These are phyloP conservation scores for Diachasma alloeum DNA, from an alignment of 1,140 invertebrate species.

Conservation along the genomic window DNA sequence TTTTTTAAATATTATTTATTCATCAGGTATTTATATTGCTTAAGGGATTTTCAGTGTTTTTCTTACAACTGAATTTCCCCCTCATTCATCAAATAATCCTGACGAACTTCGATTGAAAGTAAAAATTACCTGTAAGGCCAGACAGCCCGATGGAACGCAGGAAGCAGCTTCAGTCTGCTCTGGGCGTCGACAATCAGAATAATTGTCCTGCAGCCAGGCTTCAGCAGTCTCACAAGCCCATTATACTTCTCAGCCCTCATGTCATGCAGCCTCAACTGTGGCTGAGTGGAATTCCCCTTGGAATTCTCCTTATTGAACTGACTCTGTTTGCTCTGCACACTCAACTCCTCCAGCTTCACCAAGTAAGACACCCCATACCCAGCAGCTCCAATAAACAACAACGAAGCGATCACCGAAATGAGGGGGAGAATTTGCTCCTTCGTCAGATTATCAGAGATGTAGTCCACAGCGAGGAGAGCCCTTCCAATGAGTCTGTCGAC, in stretches of 20 bases:
- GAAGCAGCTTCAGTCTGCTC: slow-evolving; percentile 84
- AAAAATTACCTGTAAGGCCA: slow-evolving; percentile 89
- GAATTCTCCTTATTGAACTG: slow-evolving; percentile 56
- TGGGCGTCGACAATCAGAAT: slow-evolving; percentile 90
- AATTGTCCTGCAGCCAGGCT: slow-evolving; percentile 94
- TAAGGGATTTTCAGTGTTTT: no score
- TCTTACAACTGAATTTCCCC: no score
- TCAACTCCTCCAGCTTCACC: slow-evolving; percentile 84
- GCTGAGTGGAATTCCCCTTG: slow-evolving; percentile 60
- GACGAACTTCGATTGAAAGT: slow-evolving; percentile 16
- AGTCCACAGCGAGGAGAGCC: slow-evolving; percentile 76
- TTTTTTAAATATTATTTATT: no score
- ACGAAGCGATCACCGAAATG: slow-evolving; percentile 82
- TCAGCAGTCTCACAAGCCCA: slow-evolving; percentile 89
- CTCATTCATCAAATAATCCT: no score
- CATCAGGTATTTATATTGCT: no score
- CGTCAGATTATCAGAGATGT: slow-evolving; percentile 76
- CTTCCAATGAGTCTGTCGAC: slow-evolving; percentile 75
- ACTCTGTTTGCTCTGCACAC: slow-evolving; percentile 71
- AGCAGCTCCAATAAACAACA: slow-evolving; percentile 80
- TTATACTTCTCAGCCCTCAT: slow-evolving; percentile 94
- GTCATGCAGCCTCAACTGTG: slow-evolving; percentile 88
- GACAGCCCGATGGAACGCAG: slow-evolving; percentile 90
- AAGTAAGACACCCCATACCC: slow-evolving; percentile 91
- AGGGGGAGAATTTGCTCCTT: slow-evolving; percentile 84